Conservation (phyloP, 1,140 invertebrate species). For the Laupala kohalensis region DNA sequence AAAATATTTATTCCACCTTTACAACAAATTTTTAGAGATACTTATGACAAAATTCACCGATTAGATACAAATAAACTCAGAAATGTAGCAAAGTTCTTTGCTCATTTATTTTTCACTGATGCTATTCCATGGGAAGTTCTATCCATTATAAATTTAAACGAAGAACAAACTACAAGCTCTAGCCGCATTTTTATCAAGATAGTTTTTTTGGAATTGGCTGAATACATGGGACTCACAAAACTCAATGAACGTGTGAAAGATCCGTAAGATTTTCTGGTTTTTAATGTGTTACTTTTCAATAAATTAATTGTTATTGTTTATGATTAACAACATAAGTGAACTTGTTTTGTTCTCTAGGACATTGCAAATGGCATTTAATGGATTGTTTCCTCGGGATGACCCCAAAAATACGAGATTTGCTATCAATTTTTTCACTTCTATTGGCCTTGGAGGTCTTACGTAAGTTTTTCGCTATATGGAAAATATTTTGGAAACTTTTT, state of each 20-base stretch:
- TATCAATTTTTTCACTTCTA: conserved; percentile 98
- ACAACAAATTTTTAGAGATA: conserved; percentile 89
- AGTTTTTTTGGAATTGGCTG: conserved; percentile 89
- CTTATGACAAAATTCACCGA: conserved; percentile 85
- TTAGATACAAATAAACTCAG: conserved; percentile 91
- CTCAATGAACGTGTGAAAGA: conserved; percentile 83
- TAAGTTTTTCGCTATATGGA: conserved; percentile 32
- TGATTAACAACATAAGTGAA: not conserved
- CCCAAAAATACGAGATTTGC: conserved; percentile 94
- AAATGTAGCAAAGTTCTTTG: conserved; percentile 98
- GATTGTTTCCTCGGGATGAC: conserved; percentile 89
- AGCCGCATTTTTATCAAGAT: conserved; percentile 97
- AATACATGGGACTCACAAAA: conserved; percentile 89
- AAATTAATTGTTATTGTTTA: no score
- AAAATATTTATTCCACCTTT: conserved; percentile 83
- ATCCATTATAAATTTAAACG: conserved; percentile 78
- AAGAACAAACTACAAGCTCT: conserved; percentile 94
- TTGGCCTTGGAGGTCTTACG: conserved; percentile 92
- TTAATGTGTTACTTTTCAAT: not conserved
- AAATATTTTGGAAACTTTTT: not conserved
- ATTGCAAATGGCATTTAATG: conserved; percentile 73
- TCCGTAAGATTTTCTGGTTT: conserved; percentile 39
- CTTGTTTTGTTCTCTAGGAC: conserved; percentile 44
- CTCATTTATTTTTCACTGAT: conserved; percentile 91
- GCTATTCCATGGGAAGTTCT: conserved; percentile 90